Evolutionary conservation across 1,140 invertebrate genomes (phyloP).

Genomic region (Psilanteris sp.): DNA sequence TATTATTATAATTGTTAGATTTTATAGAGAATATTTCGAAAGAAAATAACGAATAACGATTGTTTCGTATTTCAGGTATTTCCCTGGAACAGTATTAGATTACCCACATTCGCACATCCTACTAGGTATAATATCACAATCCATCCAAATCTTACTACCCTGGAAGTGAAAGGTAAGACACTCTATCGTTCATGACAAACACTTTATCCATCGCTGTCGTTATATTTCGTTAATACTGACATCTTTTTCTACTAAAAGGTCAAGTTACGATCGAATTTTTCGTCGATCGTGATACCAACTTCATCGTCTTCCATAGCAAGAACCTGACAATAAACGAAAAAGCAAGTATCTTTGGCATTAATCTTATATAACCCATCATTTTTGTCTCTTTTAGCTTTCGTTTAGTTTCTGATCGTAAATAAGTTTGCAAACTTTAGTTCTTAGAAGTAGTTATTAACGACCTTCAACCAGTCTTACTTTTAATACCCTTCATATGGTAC

Average conservation of each 20-base stretch:
- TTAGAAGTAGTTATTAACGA: no score
- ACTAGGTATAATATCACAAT: constrained; percentile 93
- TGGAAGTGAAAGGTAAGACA: constrained; percentile 89
- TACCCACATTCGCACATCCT: constrained; percentile 90
- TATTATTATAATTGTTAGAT: not conserved
- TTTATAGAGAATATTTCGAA: no score
- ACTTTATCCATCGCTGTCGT: constrained; percentile 2
- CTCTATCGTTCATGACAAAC: not conserved
- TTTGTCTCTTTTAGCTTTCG: no score
- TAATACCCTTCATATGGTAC: no score
- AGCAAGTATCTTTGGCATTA: constrained; percentile 78
- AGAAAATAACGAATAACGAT: no score
- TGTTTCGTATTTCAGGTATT: constrained; percentile 82
- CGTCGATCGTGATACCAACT: constrained; percentile 90
- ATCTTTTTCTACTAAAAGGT: no score
- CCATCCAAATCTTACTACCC: constrained; percentile 95
- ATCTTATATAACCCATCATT: no score
- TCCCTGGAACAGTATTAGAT: constrained; percentile 92
- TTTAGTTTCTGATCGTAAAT: no score
- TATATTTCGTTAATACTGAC: no score
- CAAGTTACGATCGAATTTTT: constrained; percentile 91
- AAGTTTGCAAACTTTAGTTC: no score
- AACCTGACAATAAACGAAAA: constrained; percentile 93
- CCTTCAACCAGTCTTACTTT: no score
- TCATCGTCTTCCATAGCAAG: constrained; percentile 94